Percentiles rank a stretch among this genome's conserved stretches.
phyloP scores from a whole-genome alignment of 2,113 vertebrate genomes.

The Nycticebus coucang region DNA sequence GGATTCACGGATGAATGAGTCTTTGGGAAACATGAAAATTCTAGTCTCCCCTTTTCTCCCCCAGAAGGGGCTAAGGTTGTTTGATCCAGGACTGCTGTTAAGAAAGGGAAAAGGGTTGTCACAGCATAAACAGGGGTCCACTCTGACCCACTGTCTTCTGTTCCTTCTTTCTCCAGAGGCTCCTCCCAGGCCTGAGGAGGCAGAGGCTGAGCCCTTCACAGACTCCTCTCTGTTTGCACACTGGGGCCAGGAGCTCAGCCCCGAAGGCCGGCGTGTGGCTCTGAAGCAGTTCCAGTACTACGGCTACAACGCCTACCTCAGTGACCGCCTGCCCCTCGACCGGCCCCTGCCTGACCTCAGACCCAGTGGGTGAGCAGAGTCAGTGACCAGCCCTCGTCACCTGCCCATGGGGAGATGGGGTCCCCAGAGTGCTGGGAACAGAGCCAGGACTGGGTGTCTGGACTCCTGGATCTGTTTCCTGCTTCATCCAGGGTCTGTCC shows the following conservation, averaged over 20 bases:
- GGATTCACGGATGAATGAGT: neutral
- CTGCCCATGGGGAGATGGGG: neutral
- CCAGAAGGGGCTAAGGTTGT: neutral
- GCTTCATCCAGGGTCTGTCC: neutral
- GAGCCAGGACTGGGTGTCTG: neutral
- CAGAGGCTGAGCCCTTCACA: slow-evolving; percentile 89
- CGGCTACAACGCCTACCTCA: slow-evolving; percentile 98
- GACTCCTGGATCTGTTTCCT: neutral
- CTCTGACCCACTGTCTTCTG: slow-evolving; percentile 65
- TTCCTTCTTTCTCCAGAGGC: slow-evolving; percentile 86
- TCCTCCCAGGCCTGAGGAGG: slow-evolving; percentile 90
- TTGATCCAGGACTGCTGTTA: neutral
- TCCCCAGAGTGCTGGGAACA: neutral
- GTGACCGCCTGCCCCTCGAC: slow-evolving; percentile 94
- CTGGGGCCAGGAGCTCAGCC: slow-evolving; percentile 96
- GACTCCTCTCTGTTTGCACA: slow-evolving; percentile 96
- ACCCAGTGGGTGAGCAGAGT: slow-evolving; percentile 92
- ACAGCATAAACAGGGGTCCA: neutral
- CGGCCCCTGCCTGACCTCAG: slow-evolving; percentile 94
- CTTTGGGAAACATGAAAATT: neutral
- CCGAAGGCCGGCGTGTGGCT: slow-evolving; percentile 91
- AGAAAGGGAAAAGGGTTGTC: neutral
- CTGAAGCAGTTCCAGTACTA: slow-evolving; percentile 99
- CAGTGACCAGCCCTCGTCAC: neutral
- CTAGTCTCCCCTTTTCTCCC: accelerated